Percentiles rank a stretch among this genome's conserved stretches.
Conservation (phyloP, 2,888 invertebrate species). For the Pasiphila rectangulata region DNA sequence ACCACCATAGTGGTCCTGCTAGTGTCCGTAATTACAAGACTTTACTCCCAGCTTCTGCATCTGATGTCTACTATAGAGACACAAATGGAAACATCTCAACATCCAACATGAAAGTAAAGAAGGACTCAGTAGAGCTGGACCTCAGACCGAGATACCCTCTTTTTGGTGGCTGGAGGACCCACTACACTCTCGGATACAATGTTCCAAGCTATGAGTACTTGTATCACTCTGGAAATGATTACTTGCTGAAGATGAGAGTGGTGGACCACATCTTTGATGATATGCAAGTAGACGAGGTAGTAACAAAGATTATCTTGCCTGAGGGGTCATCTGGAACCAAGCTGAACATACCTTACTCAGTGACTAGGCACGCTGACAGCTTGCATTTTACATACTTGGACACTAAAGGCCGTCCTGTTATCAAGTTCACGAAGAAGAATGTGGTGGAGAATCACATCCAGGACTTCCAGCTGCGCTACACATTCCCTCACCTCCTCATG, state of each 20-base stretch:
- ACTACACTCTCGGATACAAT: conserved; percentile 97
- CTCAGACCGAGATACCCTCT: conserved; percentile 98
- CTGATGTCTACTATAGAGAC: conserved; percentile 97
- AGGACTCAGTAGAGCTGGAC: conserved; percentile 96
- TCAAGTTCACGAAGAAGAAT: conserved; percentile 90
- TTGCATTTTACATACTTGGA: conserved; percentile 97
- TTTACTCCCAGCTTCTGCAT: conserved; percentile 91
- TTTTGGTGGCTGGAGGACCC: conserved; percentile 99
- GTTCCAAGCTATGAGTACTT: conserved; percentile 98
- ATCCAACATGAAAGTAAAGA: conserved; percentile 92
- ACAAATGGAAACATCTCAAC: conserved; percentile 99
- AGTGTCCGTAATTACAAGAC: conserved; percentile 96
- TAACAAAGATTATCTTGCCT: conserved; percentile 94
- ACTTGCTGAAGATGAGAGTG: conserved; percentile 94
- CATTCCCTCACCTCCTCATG: conserved; percentile 91
- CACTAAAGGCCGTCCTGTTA: conserved; percentile 94
- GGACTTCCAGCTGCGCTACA: conserved; percentile 94
- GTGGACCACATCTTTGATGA: conserved; percentile 98
- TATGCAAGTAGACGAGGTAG: conserved; percentile 94
- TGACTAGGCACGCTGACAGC: conserved; percentile 86
- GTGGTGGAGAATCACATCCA: conserved; percentile 98
- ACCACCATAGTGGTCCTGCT: conserved; percentile 91
- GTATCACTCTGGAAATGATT: conserved; percentile 89
- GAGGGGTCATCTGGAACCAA: conserved; percentile 94
- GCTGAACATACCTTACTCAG: conserved; percentile 89